Base-by-base conservation (phyloP, 2,888 invertebrate species). In the Cepaea hortensis region DNA sequence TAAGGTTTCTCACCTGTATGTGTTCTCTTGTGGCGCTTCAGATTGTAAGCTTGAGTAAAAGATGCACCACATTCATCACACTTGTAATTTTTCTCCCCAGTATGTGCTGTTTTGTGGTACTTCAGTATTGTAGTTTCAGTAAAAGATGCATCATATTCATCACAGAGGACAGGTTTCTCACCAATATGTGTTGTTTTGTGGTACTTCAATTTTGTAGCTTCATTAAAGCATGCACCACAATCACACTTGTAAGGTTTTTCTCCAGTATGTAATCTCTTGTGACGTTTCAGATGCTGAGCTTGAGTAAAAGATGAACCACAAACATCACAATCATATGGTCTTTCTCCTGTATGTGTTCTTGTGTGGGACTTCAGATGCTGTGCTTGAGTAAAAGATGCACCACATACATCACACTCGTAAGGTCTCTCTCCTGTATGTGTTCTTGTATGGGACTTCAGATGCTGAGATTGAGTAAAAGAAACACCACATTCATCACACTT, bases 121-220 rank as follows among this genome's bases (percentile, higher is more conserved):
- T 76, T 48, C 20, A 76, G 20, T 5, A 2, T 18, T 15, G 9
- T 18, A 20, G 20, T 15, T 2, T 15, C 5, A 76, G 50, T 18
- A 50, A 76, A 76, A 15, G 50, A 20, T 50, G 50, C 50, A 50
- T 50, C 50, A 76, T 48, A 76, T 23, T 15, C 50, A 11, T 76
- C 76, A 76, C 76, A 76, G 7, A 48, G 48, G 50, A 20, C 48
- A 4, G 76, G 50, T 23, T 76, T 76, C 76, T 76, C 76, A 48
- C 76, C 76, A 20, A 48, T 76, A 50, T 76, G 76, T 13, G 76
- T 76, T 76, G 20, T 46, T 20, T 48, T 48, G 20, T 76, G 76
- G 5, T 18, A 9, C 15, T 18, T 76, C 48, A 76, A 7, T 18
- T 13, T 20, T 3, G 48, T 7, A 20, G 50, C 5, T 13, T 55